Evolutionary conservation across 1,140 invertebrate genomes (phyloP), one percentile per base, ranked within the genome.

Genomic region (Cecropterus lyciades): DNA sequence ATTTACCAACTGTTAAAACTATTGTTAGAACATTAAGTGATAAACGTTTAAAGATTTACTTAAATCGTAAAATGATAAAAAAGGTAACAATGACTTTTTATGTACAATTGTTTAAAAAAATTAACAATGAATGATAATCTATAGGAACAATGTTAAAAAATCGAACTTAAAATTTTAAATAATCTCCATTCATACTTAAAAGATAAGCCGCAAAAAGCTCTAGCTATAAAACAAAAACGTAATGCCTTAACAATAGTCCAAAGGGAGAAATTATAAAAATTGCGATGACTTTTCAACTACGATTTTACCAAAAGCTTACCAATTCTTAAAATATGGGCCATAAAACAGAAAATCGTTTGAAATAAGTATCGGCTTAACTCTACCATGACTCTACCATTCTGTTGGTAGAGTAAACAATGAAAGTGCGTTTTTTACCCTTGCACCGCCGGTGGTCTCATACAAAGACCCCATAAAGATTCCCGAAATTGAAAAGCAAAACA

Each of bases 391-490:
- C 14, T 51, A 40, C 45, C 16, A 49, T 52, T 60, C 59, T 33
- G 24, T 69, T 67, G 67, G 73, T 59, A 68, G 53, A 46, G 77
- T 71, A 80, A 84, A 84, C 80, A 82, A 80, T 82, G 75, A 80
- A 63, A 69, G 46, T 49, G 77, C 69, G 52, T 69, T 73, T 82
- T 74, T 67, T 65, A 69, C 72, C 80, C 71, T 55, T 33, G 24
- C 59, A 16, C 48, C 69, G 62, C 51, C 59, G 70, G 70, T 77
- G 72, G 75, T 78, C 72, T 46, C 40, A 48, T n/a, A 46, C 48
- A 37, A 45, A 51, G 33, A 59, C 48, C 30, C 46, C 42, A 49
- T 60, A 60, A 48, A 60, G 42, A 60, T 48, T 60, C 56, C 56
- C 56, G 20, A 60, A 60, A 60, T 60, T 60, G 56, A 60, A 60